Base-by-base conservation (phyloP, 53 echinoderm and acorn worm genomes). In the Luidia sarsii region DNA sequence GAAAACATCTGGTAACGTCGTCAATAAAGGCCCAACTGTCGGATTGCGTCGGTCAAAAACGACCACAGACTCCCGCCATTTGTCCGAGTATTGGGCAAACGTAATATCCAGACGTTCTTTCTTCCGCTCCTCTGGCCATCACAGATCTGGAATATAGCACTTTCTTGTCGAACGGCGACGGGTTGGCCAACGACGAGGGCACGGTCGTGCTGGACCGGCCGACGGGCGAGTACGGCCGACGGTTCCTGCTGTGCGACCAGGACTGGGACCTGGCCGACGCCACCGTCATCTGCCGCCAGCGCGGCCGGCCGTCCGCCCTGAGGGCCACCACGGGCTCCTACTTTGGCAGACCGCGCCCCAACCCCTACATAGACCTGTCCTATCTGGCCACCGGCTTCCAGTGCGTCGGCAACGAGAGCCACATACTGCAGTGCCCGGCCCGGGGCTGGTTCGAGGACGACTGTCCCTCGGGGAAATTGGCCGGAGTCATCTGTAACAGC, bases 241-340 rank as follows among this genome's bases (percentile, higher is more conserved):
- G 27, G 9, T 73, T 55, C 29, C 28, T 73, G 21, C 16, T 73
- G 22, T 55, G 39, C 73, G 73, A 73, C 29, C 73, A 73, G 55
- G 73, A 57, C 57, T 73, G 73, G 73, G 57, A 73, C 32, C 15
- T 73, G 4, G 56, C 73, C 7, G 73, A 73, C 24, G 73, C 73
- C 37, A 24, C 32, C 55, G 73, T 55, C 15, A 3, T 73, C 55
- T 73, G 73, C 38, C 73, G 57, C 7, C 55, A 55, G 56, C 13
- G 15, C 3, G 56, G 56, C 27, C 24, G 31, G 7, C 25, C 21
- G 1, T 73, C 73, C 3, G 73, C 57, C 1, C 37, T 10, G 9
- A 34, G 38, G 13, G 73, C 73, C 1, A 73, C 73, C 4, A 73
- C 73, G 1, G 15, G 29, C 57, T 73, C 57, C 15, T 73, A 73